Conservation (phyloP, 2,888 invertebrate genomes). For the Cyaniris semiargus region DNA sequence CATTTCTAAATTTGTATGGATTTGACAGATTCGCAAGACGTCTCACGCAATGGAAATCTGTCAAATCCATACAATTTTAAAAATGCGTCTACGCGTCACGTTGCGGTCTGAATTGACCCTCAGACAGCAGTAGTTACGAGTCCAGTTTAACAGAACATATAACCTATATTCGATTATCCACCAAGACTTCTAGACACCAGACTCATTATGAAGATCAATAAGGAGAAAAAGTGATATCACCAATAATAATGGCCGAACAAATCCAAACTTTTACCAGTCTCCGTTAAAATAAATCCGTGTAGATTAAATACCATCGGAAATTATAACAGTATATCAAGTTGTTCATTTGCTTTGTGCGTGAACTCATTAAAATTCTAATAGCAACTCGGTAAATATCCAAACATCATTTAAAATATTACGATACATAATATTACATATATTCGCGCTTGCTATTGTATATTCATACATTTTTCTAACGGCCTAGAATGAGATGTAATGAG, state of each 20-base stretch:
- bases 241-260: not conserved
- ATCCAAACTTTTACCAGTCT: not conserved
- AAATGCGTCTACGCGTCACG: no score
- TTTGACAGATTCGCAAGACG: no score
- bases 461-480: not conserved
- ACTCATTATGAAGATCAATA: not conserved
- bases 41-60: no score
- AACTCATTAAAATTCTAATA: constrained; percentile 12
- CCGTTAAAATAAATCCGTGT: not conserved
- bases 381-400: not conserved
- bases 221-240: not conserved
- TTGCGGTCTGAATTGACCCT: no score
- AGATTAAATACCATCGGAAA: not conserved
- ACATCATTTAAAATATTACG: constrained; percentile 32
- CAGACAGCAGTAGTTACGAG: no score
- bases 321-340: constrained; percentile 11
- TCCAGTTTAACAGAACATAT: not conserved
- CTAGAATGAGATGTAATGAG: not conserved
- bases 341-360: constrained; percentile 13
- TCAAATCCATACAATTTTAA: no score
- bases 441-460: not conserved
- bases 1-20: no score
- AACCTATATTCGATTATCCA: not conserved
- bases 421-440: not conserved
- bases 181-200: not conserved